These are phyloP conservation scores for Butorides virescens DNA, from an alignment of 2,113 vertebrate species.

Conservation along the genomic window DNA sequence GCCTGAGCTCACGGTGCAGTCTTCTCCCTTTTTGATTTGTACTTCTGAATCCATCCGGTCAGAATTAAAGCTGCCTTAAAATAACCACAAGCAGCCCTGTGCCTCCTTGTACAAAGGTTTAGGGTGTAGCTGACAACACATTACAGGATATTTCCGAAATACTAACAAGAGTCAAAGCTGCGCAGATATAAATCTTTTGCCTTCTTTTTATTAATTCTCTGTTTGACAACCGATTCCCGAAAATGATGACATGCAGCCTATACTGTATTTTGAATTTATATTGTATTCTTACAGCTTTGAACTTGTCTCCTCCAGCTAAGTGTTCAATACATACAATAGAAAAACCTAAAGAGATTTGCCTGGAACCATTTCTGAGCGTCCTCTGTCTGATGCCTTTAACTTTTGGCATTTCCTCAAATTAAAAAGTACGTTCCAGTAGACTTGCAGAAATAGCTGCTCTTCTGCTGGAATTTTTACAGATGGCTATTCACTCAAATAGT, in stretches of 20 bases:
- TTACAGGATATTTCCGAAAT: not conserved
- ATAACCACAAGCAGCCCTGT: not conserved
- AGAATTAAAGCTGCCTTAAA: not conserved
- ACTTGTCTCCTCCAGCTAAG: not conserved
- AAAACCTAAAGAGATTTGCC: not conserved
- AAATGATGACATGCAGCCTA: not conserved
- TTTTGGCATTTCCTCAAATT: not conserved
- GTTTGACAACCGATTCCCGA: not conserved
- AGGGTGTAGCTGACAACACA: fast-evolving
- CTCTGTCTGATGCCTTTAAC: not conserved
- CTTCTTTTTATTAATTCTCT: not conserved
- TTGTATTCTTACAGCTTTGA: not conserved
- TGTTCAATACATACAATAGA: not conserved
- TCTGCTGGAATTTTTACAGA: not conserved
- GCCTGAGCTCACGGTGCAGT: not conserved
- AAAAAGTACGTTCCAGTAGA: not conserved
- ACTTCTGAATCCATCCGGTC: not conserved
- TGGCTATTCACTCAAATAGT: not conserved
- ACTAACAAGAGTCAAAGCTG: not conserved
- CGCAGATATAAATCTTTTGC: not conserved
- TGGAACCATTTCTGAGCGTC: not conserved
- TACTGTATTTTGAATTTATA: not conserved
- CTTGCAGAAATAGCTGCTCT: not conserved
- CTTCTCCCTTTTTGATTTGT: not conserved
- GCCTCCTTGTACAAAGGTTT: not conserved